phyloP scores from a whole-genome alignment of 2,797 vertebrate species.

The Rhynchonycteris naso region DNA sequence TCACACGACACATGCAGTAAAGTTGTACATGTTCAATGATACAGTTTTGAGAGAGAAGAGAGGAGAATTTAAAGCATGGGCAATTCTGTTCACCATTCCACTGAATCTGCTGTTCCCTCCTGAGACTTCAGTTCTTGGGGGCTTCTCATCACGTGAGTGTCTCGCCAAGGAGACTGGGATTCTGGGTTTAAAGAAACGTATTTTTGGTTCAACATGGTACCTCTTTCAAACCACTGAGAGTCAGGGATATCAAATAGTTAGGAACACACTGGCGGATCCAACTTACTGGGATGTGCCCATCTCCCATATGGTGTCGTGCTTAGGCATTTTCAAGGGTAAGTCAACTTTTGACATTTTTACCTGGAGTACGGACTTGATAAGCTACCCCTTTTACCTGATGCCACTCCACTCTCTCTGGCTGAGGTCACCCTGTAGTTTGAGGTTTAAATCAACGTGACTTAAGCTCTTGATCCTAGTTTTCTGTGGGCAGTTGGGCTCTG shows the following conservation, averaged over 20 bases:
- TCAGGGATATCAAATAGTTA: not conserved
- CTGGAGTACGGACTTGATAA: not conserved
- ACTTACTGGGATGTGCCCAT: not conserved
- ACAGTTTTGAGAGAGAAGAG: not conserved
- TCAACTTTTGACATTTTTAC: not conserved
- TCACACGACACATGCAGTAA: not conserved
- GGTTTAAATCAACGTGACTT: not conserved
- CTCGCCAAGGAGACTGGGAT: not conserved
- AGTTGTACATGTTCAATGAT: not conserved
- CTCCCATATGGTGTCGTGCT: not conserved
- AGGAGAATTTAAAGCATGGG: not conserved
- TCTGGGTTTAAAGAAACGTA: not conserved
- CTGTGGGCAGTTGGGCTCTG: not conserved
- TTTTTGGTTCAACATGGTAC: not conserved
- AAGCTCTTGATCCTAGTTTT: not conserved
- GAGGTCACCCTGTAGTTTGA: not conserved
- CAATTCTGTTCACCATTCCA: not conserved
- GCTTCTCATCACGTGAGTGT: accelerated
- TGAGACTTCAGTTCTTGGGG: not conserved
- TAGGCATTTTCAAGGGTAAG: not conserved
- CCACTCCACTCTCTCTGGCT: not conserved
- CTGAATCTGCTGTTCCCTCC: not conserved
- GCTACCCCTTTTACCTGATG: not conserved
- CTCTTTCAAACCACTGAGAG: not conserved
- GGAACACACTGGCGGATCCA: not conserved